Base-by-base conservation (phyloP, 37 sponge, comb jelly and placozoan species). In the Aplysina aerophoba region DNA sequence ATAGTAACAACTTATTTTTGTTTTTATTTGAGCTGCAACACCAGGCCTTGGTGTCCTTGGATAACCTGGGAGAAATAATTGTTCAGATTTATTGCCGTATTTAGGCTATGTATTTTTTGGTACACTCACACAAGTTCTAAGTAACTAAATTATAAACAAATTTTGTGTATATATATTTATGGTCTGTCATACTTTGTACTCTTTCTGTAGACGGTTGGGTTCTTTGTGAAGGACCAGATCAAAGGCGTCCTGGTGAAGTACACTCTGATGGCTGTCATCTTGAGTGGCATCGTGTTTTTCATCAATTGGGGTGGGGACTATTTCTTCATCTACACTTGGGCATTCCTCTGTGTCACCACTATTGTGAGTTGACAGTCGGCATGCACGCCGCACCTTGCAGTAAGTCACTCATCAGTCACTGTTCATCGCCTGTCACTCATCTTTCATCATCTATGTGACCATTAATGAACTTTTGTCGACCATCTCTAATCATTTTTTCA, bases 281-380 rank as follows among this genome's bases (percentile, higher is more conserved):
- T 85, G 0, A 79, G 79, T 71, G 89, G 86, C 0, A 88, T 98
- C 27, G 59, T 93, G 58, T 94, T 74, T 66, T 68, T 88, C 82
- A 93, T 97, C 22, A 59, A 93, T 19, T 93, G 92, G 93, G 97
- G 97, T 14, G 99, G 99, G 37, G 86, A 91, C 6, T 92, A 94
- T 85, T 96, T 98, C 91, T 98, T 90, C 44, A 78, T 98, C 30
- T 96, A 96, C 80, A 91, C 95, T n/a, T 96, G 99, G 97, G 24
- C 85, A 22, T 96, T 93, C 85, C 39, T 90, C 11, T 73, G 87
- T 55, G 59, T 80, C 19, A 41, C 92, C 57, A 86, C 79, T 39
- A 31, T 98, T 79, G 89, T 92, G 39, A 78, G 91, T 75, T 21
- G 33, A 17, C 72, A 61, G 28, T 33, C 30, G 71, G 50, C 3